These are phyloP conservation scores for Myiozetetes cayanensis DNA, from an alignment of 2,113 vertebrate genomes.

Conservation along the genomic window DNA sequence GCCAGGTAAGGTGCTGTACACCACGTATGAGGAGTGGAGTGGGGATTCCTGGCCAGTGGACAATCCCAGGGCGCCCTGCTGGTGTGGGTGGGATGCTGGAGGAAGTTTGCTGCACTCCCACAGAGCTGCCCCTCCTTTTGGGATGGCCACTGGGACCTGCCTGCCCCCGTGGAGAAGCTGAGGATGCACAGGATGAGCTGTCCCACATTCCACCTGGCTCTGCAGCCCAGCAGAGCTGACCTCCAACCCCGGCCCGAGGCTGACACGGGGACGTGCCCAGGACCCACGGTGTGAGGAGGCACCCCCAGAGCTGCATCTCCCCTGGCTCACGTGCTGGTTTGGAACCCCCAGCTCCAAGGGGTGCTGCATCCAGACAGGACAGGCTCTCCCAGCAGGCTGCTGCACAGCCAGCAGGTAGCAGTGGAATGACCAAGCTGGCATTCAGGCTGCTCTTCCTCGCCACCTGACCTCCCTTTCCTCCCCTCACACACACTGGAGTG, in stretches of 20 bases:
- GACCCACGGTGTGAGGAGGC: fast-evolving
- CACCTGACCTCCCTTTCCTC: background rate
- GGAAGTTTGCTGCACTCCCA: background rate
- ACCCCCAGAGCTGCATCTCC: background rate
- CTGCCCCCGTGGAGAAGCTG: background rate
- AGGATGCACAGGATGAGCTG: background rate
- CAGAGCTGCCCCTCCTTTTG: background rate
- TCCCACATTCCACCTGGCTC: background rate
- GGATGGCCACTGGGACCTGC: background rate
- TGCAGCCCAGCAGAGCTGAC: background rate
- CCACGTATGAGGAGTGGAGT: fast-evolving
- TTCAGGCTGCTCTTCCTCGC: background rate
- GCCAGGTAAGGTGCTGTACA: background rate
- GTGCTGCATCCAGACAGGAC: background rate
- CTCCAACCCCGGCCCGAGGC: fast-evolving
- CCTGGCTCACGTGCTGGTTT: fast-evolving
- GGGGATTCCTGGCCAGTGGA: background rate
- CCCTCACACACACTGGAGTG: background rate
- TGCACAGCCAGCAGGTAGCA: background rate
- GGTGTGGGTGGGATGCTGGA: fast-evolving
- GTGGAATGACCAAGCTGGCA: background rate
- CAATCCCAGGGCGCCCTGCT: fast-evolving
- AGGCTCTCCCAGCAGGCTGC: background rate
- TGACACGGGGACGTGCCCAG: fast-evolving
- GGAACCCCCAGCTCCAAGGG: background rate